Evolutionary conservation across 2,888 invertebrate genomes (phyloP).

Genomic region (Phorcus lineatus): DNA sequence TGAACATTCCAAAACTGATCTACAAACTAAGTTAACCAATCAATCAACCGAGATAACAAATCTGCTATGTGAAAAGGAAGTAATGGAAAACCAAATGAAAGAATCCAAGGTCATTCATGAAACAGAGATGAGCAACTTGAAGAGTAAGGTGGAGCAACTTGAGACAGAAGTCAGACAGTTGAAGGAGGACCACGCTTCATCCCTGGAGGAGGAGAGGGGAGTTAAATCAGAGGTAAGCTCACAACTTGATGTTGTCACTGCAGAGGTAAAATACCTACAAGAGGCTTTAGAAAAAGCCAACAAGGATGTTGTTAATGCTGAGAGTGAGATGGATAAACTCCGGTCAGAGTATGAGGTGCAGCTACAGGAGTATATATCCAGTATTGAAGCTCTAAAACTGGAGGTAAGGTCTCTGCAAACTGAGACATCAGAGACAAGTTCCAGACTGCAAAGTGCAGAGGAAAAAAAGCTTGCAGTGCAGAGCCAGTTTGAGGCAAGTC

Average conservation of each 20-base stretch:
- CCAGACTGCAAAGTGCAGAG: background rate
- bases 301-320: background rate
- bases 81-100: background rate
- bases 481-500: background rate
- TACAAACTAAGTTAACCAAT: background rate
- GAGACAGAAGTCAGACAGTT: background rate
- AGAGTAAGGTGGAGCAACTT: slow-evolving; percentile 2
- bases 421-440: background rate
- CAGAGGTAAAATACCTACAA: background rate
- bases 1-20: background rate
- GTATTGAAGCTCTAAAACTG: background rate
- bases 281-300: background rate
- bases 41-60: background rate
- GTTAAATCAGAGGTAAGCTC: background rate
- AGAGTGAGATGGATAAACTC: background rate
- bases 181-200: background rate
- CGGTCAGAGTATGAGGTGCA: background rate
- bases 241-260: background rate
- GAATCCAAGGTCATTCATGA: background rate
- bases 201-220: background rate
- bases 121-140: background rate
- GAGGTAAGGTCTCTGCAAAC: background rate
- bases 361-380: background rate
- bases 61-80: background rate
- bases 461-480: background rate